Conservation (phyloP, 2,888 invertebrate species). For the Trachelus stipa region DNA sequence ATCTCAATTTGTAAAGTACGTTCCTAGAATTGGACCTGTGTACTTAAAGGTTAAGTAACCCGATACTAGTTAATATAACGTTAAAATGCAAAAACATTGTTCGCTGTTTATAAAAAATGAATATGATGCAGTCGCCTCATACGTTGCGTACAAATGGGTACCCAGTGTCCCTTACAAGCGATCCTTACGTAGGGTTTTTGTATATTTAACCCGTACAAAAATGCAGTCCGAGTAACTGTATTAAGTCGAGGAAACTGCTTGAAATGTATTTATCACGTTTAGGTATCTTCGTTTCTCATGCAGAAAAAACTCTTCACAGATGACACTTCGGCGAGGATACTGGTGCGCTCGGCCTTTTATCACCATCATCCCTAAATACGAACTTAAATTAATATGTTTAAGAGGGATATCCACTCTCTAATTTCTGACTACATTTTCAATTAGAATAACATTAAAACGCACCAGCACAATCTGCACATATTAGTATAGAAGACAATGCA, state of each 20-base stretch:
- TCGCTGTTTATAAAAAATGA: background rate
- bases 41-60: background rate
- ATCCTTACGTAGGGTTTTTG: background rate
- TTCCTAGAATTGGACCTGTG: no score
- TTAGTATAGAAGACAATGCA: no score
- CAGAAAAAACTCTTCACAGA: conserved; percentile 47
- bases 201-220: background rate
- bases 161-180: background rate
- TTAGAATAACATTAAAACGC: background rate
- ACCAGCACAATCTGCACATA: no score
- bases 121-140: background rate
- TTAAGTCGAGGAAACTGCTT: background rate
- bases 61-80: background rate
- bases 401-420: background rate
- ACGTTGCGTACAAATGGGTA: no score
- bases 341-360: conserved; percentile 33
- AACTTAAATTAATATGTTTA: conserved; percentile 32
- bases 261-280: conserved; percentile 1
- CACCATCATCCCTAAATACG: conserved; percentile 55
- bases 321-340: conserved; percentile 52
- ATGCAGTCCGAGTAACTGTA: background rate
- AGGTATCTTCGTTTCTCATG: background rate
- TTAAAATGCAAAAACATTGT: background rate
- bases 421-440: background rate
- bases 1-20: no score